A percentile compares a stretch with the other conserved stretches of the same genome.
Conservation (phyloP, 2,888 invertebrate species). For the Halictus quadricinctus region DNA sequence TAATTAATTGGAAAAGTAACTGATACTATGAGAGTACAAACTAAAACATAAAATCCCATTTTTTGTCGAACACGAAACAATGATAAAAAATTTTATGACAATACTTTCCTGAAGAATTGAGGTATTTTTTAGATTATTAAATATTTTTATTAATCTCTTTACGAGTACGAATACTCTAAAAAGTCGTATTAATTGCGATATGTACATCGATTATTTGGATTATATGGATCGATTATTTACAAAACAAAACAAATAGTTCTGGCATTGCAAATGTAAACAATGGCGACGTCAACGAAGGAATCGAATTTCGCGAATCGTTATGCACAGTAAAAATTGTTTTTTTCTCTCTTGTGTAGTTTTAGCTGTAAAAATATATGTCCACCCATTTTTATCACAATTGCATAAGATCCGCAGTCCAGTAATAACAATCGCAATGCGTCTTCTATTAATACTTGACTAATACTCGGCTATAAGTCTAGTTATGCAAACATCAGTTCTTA, state of each 20-base stretch:
- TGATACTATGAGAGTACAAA: neutral
- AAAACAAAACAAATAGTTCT: neutral
- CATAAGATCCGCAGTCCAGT: too few relatives aligned
- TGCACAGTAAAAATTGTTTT: too few relatives aligned
- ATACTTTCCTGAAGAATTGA: too few relatives aligned
- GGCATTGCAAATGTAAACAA: neutral
- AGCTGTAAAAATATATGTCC: too few relatives aligned
- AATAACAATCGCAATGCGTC: too few relatives aligned
- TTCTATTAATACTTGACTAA: too few relatives aligned
- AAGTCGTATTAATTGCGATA: slow-evolving; percentile 1
- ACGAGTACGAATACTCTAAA: neutral
- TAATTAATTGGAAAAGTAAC: neutral
- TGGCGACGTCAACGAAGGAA: neutral
- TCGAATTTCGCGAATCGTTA: neutral
- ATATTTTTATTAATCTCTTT: neutral
- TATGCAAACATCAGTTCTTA: too few relatives aligned
- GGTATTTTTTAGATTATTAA: neutral
- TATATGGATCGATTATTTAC: neutral
- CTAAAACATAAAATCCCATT: neutral
- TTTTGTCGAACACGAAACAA: neutral
- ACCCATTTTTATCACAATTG: too few relatives aligned
- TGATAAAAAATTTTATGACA: neutral
- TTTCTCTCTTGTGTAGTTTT: too few relatives aligned
- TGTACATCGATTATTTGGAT: too few relatives aligned
- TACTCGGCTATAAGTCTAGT: too few relatives aligned